Evolutionary conservation across 2,113 vertebrate genomes (phyloP), one percentile per base, ranked within the genome.

Genomic region (Leiothrix lutea): DNA sequence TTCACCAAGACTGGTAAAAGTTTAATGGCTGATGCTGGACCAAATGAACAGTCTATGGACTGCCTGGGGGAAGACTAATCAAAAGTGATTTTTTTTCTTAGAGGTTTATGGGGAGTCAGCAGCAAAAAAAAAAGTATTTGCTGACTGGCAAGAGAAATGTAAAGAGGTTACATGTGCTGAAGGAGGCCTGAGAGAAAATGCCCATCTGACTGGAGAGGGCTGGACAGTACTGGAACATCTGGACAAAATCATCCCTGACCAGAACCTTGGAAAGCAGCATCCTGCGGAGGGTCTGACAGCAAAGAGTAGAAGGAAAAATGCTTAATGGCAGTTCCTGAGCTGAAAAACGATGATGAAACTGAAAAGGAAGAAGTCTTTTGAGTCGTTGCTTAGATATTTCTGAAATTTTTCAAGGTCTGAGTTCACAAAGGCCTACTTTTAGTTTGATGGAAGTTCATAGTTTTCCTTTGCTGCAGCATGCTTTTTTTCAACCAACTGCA

Each of bases 141-240:
- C 42, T 80, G 40, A 11, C 62, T 93, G 67, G 77, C 7, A 57
- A 51, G 31, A 50, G 35, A 85, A 73, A 80, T 23, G 8, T 16
- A 26, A 75, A 79, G 70, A 79, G 19, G 15, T 45, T 19, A 42
- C 13, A 36, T 0, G 0, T 28, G 36, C 12, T 1, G 0, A 60
- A 44, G 25, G 12, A 81, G 24, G 19, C 11, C 70, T 61, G 36
- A 85, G 36, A 79, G 14, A 58, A 86, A 57, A 28, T 19, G 42
- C 17, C 15, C 15, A 3, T 24, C 13, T 47, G 50, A 29, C 24
- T 45, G 45, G 58, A 48, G 60, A 24, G 14, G 12, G 9, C 23
- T 47, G 57, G 40, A 31, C 0, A 0, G 31, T 13, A 48, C 36
- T 36, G 12, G 29, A 60, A 44, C 18, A 60, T 5, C 54, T 33